phyloP scores from a whole-genome alignment of 1,140 invertebrate species.

The Drosophila orena region DNA sequence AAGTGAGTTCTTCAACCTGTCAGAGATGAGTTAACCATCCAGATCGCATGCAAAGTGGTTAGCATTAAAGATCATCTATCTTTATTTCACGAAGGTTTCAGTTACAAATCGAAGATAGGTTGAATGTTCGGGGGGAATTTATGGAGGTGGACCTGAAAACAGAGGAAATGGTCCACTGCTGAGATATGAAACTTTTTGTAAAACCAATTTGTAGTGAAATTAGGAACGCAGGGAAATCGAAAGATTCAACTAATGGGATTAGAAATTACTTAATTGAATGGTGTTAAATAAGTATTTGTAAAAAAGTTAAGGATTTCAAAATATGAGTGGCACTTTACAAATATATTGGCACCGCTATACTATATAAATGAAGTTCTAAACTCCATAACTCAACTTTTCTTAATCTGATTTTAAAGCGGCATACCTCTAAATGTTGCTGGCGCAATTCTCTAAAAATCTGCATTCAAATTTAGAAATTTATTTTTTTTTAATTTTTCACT shows the following conservation, averaged over 20 bases:
- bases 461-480: too few relatives aligned
- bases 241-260: neutral
- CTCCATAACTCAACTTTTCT: too few relatives aligned
- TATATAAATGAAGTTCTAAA: too few relatives aligned
- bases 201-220: conserved; percentile 30
- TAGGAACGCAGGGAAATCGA: neutral
- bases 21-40: conserved; percentile 67
- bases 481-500: too few relatives aligned
- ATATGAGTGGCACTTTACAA: too few relatives aligned
- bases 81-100: conserved; percentile 36
- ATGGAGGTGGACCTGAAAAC: conserved; percentile 4
- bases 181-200: conserved; percentile 3
- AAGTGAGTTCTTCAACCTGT: conserved; percentile 68
- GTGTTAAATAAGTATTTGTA: neutral
- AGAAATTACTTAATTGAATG: neutral
- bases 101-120: conserved; percentile 32
- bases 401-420: too few relatives aligned
- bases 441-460: too few relatives aligned
- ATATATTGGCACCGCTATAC: too few relatives aligned
- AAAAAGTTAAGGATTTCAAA: neutral
- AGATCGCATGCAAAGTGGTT: conserved; percentile 55
- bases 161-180: conserved; percentile 22
- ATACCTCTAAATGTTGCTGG: too few relatives aligned
- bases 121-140: neutral
- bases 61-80: conserved; percentile 50